phyloP scores from a whole-genome alignment of 2,113 vertebrate genomes.

The Malurus elegans region DNA sequence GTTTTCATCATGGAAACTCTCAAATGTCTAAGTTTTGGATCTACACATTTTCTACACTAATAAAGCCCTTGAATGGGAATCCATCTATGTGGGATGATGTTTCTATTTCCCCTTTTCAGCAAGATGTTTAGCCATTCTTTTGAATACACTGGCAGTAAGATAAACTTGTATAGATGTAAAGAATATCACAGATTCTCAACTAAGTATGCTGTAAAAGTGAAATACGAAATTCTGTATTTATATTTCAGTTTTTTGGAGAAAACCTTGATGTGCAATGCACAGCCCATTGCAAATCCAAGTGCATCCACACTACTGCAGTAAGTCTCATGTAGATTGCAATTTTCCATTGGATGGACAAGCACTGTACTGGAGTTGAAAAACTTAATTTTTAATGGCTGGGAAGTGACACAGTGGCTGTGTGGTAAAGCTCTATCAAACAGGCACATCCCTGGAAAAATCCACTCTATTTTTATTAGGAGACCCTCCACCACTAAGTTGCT shows the following conservation, averaged over 20 bases:
- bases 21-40: neutral
- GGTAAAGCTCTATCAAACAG: neutral
- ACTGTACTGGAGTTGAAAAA: neutral
- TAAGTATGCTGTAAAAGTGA: neutral
- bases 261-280: fast-evolving
- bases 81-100: neutral
- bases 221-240: neutral
- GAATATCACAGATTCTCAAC: neutral
- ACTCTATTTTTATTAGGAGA: neutral
- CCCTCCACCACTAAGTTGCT: neutral
- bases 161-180: neutral
- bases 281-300: neutral
- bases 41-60: neutral
- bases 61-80: neutral
- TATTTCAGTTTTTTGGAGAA: neutral
- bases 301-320: neutral
- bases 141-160: neutral
- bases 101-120: neutral
- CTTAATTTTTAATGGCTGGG: neutral
- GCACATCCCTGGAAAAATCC: neutral
- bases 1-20: neutral
- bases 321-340: neutral
- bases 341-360: neutral
- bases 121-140: neutral
- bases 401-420: neutral